Evolutionary conservation across 2,888 invertebrate genomes (phyloP).

Genomic region (Tetropium fuscum): DNA sequence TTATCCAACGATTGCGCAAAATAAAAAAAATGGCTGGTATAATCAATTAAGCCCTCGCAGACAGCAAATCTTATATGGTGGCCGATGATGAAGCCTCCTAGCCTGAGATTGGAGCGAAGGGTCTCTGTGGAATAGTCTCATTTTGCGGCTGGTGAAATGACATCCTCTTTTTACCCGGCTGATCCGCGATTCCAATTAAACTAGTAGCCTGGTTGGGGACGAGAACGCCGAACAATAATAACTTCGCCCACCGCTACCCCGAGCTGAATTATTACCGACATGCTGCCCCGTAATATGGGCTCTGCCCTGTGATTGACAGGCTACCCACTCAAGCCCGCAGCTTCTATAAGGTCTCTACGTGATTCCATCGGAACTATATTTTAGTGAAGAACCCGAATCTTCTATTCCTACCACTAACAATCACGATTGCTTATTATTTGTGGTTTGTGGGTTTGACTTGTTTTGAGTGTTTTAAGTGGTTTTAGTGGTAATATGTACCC

Average conservation of each 20-base stretch:
- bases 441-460: constrained; percentile 40
- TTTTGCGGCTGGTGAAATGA: constrained; percentile 63
- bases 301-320: constrained; percentile 40
- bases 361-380: constrained; percentile 29
- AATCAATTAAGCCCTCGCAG: constrained; percentile 28
- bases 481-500: constrained; percentile 42
- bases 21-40: constrained; percentile 18
- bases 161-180: constrained; percentile 65
- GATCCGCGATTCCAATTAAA: constrained; percentile 66
- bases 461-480: constrained; percentile 41
- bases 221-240: constrained; percentile 35
- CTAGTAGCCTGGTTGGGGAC: constrained; percentile 46
- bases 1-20: not conserved
- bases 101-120: constrained; percentile 51
- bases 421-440: constrained; percentile 40
- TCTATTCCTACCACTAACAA: constrained; percentile 33
- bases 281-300: constrained; percentile 47
- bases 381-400: constrained; percentile 34
- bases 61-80: constrained; percentile 27
- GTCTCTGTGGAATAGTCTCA: constrained; percentile 60
- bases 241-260: constrained; percentile 36
- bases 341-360: constrained; percentile 27
- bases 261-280: constrained; percentile 55
- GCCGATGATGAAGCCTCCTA: constrained; percentile 33
- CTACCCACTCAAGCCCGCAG: constrained; percentile 27